Conservation (phyloP, 2,797 vertebrate genomes). For the Ctenopoma kingsleyae region DNA sequence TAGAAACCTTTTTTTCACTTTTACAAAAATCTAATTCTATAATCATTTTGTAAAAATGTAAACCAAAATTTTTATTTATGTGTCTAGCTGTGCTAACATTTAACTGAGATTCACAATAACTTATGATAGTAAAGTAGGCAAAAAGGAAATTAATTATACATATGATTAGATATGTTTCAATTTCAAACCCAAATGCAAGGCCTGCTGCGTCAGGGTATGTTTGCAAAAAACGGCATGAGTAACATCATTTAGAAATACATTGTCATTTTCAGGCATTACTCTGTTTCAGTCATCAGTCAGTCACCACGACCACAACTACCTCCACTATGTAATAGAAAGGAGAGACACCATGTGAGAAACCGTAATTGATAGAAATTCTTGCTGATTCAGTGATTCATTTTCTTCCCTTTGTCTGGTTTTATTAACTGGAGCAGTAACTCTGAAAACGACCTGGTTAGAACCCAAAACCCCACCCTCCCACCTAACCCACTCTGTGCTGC, state of each 20-base stretch:
- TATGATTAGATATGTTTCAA: not conserved
- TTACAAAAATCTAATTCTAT: too few species aligned
- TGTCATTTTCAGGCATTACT: constrained; percentile 17
- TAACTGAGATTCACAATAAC: not conserved
- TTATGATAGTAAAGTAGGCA: accelerated
- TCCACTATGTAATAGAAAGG: constrained; percentile 30
- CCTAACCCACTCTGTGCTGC: constrained; percentile 27
- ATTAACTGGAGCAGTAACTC: constrained; percentile 38
- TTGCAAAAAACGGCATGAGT: constrained; percentile 5
- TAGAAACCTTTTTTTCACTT: too few species aligned
- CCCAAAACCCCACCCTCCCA: constrained; percentile 69
- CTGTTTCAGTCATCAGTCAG: constrained; percentile 47
- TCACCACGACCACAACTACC: constrained; percentile 64
- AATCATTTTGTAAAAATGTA: not conserved
- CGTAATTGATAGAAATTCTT: constrained; percentile 20
- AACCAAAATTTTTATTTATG: not conserved
- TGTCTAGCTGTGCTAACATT: not conserved
- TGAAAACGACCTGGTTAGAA: constrained; percentile 66
- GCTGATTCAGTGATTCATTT: constrained; percentile 67
- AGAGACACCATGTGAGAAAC: constrained; percentile 33
- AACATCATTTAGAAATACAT: constrained; percentile 16
- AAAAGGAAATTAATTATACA: not conserved
- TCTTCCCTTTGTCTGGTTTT: constrained; percentile 3
- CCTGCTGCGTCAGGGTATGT: not conserved
- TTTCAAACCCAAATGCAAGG: not conserved